Evolutionary conservation across 2,888 invertebrate genomes (phyloP).

Genomic region (Idaea aversata): DNA sequence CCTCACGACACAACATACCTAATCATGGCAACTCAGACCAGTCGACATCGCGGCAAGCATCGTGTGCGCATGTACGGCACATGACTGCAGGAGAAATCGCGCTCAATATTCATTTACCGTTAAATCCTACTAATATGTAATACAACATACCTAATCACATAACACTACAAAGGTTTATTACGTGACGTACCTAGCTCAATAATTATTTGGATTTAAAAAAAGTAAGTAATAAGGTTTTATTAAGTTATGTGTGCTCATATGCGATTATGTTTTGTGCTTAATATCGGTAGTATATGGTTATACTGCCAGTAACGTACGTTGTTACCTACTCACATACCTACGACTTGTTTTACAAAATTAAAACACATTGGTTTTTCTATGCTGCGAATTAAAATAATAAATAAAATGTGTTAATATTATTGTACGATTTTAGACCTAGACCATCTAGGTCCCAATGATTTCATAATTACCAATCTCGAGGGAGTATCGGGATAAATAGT

Average conservation of each 20-base stretch:
- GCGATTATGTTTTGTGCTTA: background rate
- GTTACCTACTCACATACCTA: background rate
- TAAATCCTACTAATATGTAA: background rate
- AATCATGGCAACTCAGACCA: slow-evolving; percentile 22
- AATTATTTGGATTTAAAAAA: background rate
- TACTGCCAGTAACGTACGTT: background rate
- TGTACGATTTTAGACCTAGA: too few species aligned
- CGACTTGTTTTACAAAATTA: background rate
- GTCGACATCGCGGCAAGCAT: slow-evolving; percentile 20
- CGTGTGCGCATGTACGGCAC: slow-evolving; percentile 12
- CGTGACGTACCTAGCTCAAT: background rate
- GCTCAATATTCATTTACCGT: background rate
- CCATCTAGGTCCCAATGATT: too few species aligned
- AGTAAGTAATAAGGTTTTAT: background rate
- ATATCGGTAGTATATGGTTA: background rate
- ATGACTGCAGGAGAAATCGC: background rate
- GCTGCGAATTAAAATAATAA: background rate
- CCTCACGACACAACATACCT: background rate
- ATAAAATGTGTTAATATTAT: too few species aligned
- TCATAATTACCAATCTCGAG: too few species aligned
- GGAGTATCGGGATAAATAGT: too few species aligned
- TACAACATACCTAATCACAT: background rate
- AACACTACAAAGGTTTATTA: background rate
- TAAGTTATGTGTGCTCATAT: background rate
- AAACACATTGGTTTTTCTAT: background rate